Percentiles rank a stretch among this genome's conserved stretches.
These are phyloP conservation scores for Xenotilapia caudafasciata DNA, from an alignment of 2,113 vertebrate species.

Conservation along the genomic window DNA sequence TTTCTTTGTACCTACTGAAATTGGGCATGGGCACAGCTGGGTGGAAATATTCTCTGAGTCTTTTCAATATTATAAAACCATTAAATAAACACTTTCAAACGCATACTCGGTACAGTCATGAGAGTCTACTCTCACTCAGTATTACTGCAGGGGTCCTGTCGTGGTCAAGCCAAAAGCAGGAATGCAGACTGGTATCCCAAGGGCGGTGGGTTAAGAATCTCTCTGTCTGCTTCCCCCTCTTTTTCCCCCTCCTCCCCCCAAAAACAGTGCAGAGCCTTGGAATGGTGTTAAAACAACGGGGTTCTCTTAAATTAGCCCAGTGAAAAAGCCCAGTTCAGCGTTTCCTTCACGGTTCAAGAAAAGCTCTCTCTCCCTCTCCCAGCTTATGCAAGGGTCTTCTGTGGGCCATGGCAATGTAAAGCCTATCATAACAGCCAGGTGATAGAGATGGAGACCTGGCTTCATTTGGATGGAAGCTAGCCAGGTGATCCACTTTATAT, in stretches of 20 bases:
- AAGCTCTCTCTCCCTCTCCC: not conserved
- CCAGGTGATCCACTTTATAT: constrained; percentile 51
- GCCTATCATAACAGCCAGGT: constrained; percentile 26
- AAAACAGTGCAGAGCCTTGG: not conserved
- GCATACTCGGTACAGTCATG: not conserved
- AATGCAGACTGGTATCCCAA: constrained; percentile 46
- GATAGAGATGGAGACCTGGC: constrained; percentile 9
- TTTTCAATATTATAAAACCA: constrained; percentile 8
- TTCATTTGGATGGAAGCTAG: not conserved
- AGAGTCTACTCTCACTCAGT: not conserved
- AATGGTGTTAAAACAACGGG: constrained; percentile 40
- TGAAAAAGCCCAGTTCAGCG: constrained; percentile 20
- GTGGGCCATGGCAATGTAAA: not conserved
- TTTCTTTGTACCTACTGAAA: not conserved
- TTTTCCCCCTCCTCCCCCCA: not conserved
- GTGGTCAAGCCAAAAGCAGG: constrained; percentile 36
- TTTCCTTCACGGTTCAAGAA: constrained; percentile 17
- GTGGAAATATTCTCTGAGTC: not conserved
- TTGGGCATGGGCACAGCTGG: not conserved
- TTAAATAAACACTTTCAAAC: constrained; percentile 10
- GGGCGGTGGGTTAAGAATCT: constrained; percentile 41
- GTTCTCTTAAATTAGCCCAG: constrained; percentile 38
- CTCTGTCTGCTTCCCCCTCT: constrained; percentile 2
- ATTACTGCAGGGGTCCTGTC: constrained; percentile 26
- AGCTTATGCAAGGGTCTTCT: not conserved